Percentiles rank a stretch among this genome's conserved stretches.
These are phyloP conservation scores for Aleadryas rufinucha DNA, from an alignment of 2,113 vertebrate genomes.

Conservation along the genomic window DNA sequence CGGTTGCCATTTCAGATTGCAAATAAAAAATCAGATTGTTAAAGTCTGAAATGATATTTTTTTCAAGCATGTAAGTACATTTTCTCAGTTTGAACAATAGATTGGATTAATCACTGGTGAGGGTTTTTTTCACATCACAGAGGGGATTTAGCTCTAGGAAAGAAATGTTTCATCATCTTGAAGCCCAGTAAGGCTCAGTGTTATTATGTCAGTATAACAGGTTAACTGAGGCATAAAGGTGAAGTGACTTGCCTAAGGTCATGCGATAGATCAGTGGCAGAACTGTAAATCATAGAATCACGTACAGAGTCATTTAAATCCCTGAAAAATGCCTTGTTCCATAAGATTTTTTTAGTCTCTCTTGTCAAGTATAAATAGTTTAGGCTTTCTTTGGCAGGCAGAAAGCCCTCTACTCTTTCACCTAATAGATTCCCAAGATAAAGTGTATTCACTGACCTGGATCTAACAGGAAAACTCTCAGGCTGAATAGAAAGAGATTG, in stretches of 20 bases:
- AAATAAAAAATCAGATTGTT: neutral
- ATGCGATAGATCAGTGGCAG: neutral
- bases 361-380: constrained; percentile 2
- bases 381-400: neutral
- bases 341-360: neutral
- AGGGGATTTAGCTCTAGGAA: neutral
- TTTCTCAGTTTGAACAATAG: neutral
- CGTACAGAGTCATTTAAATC: neutral
- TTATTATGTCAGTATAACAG: neutral
- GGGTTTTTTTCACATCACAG: neutral
- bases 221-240: constrained; percentile 24
- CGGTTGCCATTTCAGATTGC: neutral
- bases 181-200: neutral
- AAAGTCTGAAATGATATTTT: neutral
- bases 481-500: neutral
- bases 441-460: neutral
- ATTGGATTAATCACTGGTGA: neutral
- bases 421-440: neutral
- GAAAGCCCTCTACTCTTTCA: neutral
- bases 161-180: constrained; percentile 16
- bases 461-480: neutral
- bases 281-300: neutral
- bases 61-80: neutral
- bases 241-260: constrained; percentile 48
- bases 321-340: constrained; percentile 13